Evolutionary conservation across 2,888 invertebrate species (phyloP).

Genomic region (Agrochola macilenta): DNA sequence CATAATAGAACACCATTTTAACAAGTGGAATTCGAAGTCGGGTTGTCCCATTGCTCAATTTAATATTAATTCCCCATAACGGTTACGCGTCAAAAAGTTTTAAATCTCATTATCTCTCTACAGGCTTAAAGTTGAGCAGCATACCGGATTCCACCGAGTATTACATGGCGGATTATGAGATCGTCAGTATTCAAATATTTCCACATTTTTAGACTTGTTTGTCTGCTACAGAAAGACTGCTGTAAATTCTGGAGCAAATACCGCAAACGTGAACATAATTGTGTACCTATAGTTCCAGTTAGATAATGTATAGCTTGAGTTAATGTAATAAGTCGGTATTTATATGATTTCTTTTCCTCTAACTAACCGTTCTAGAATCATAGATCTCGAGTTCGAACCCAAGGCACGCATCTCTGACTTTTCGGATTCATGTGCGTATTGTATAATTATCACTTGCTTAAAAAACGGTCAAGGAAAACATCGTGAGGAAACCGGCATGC

Average conservation of each 20-base stretch:
- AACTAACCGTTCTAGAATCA: too few relatives aligned
- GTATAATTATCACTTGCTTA: too few relatives aligned
- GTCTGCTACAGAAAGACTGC: not conserved
- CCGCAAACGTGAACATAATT: not conserved
- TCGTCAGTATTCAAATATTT: constrained; percentile 30
- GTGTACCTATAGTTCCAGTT: not conserved
- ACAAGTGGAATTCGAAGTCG: not conserved
- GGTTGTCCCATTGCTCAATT: not conserved
- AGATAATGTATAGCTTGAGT: not conserved
- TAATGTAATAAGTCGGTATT: not conserved
- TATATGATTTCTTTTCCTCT: not conserved
- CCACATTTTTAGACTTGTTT: constrained; percentile 22
- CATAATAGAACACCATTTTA: not conserved
- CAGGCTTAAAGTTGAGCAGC: constrained; percentile 63
- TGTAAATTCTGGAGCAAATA: not conserved
- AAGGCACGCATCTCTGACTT: too few relatives aligned
- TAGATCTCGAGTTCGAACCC: too few relatives aligned
- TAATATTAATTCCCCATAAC: constrained; percentile 28
- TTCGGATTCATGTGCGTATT: too few relatives aligned
- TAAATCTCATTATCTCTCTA: constrained; percentile 62
- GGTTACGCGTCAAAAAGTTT: constrained; percentile 51
- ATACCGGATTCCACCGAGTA: constrained; percentile 46
- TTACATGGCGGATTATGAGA: constrained; percentile 50
- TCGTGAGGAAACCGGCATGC: too few relatives aligned
- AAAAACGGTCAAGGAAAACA: too few relatives aligned